Evolutionary conservation across 2,113 vertebrate species (phyloP).

Genomic region (Apaloderma vittatum): DNA sequence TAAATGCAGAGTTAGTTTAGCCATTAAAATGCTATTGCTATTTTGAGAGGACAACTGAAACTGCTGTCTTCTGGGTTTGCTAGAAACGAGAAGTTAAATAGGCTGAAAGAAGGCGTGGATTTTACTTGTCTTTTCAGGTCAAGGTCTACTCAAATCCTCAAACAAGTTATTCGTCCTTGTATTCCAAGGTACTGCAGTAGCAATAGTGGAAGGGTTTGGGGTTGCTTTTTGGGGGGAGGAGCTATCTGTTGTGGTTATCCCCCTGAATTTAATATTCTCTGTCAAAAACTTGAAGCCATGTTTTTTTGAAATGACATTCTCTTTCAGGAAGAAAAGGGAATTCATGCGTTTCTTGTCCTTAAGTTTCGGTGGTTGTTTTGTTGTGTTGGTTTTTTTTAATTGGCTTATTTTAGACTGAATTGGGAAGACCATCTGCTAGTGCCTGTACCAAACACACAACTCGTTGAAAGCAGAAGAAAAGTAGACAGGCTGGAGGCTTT

Average conservation of each 20-base stretch:
- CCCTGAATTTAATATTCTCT: neutral
- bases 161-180: neutral
- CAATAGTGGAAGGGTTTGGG: neutral
- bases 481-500: neutral
- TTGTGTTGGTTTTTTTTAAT: neutral
- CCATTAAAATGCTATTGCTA: neutral
- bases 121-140: neutral
- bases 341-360: neutral
- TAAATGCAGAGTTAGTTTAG: neutral
- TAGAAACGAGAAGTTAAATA: neutral
- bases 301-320: neutral
- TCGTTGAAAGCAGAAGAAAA: neutral
- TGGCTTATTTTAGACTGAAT: neutral
- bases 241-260: neutral
- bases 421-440: neutral
- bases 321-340: neutral
- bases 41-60: constrained; percentile 16
- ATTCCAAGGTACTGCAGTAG: neutral
- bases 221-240: neutral
- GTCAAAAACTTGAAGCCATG: neutral
- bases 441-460: neutral
- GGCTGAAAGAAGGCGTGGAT: neutral
- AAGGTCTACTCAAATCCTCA: neutral
- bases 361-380: neutral
- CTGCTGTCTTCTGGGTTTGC: neutral